These are phyloP conservation scores for Hemicentrotus pulcherrimus DNA, from an alignment of 35 echinoderm and acorn worm species.

Conservation along the genomic window DNA sequence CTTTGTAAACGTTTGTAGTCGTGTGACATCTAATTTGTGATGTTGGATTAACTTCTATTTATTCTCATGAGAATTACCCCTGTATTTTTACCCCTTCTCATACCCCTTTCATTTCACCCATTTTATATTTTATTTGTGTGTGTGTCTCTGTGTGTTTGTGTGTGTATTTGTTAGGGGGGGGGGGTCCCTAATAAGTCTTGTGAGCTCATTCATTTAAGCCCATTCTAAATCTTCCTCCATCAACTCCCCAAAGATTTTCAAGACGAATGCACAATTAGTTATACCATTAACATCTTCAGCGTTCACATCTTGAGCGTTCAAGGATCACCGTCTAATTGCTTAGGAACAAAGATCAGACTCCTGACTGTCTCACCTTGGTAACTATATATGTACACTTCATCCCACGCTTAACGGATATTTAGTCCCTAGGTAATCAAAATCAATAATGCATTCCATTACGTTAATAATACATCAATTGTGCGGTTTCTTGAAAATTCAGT, in stretches of 20 bases:
- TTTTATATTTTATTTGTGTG: too few species aligned
- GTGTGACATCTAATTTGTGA: too few species aligned
- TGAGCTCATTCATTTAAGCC: not conserved
- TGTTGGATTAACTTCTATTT: too few species aligned
- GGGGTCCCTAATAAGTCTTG: too few species aligned
- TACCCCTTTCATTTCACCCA: too few species aligned
- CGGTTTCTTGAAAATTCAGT: not conserved
- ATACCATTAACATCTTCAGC: not conserved
- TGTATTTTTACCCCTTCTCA: too few species aligned
- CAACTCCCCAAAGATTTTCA: not conserved
- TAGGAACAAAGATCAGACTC: not conserved
- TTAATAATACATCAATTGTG: not conserved
- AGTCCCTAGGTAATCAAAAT: not conserved
- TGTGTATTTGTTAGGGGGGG: too few species aligned
- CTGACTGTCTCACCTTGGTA: not conserved
- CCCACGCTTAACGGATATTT: not conserved
- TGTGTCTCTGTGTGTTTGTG: too few species aligned
- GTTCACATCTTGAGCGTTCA: not conserved
- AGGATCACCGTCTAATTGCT: not conserved
- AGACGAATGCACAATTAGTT: not conserved
- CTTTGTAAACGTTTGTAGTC: too few species aligned
- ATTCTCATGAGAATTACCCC: too few species aligned
- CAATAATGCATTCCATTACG: conserved; percentile 3
- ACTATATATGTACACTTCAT: not conserved
- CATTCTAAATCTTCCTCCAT: not conserved